phyloP scores from a whole-genome alignment of 2,113 vertebrate genomes.

The Phrynosoma platyrhinos region DNA sequence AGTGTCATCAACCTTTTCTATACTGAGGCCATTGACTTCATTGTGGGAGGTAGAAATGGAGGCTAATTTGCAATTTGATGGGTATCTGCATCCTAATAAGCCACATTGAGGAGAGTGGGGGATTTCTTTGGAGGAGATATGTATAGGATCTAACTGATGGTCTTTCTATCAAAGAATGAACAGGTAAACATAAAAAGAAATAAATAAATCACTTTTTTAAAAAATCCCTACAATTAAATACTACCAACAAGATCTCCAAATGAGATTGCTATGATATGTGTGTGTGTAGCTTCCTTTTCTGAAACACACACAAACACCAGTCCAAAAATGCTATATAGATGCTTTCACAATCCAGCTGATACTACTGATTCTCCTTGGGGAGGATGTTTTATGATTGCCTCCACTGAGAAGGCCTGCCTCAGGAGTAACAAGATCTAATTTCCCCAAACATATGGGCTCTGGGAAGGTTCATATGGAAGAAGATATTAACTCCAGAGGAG shows the following conservation, averaged over 20 bases:
- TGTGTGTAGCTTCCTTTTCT: not conserved
- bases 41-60: not conserved
- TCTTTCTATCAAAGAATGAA: not conserved
- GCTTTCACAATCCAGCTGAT: not conserved
- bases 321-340: not conserved
- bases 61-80: not conserved
- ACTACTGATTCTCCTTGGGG: not conserved
- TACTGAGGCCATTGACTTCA: not conserved
- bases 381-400: not conserved
- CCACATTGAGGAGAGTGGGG: no score
- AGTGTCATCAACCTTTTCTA: not conserved
- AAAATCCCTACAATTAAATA: not conserved
- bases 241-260: not conserved
- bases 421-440: not conserved
- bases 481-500: no score
- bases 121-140: no score
- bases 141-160: no score
- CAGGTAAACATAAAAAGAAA: not conserved
- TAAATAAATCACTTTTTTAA: no score
- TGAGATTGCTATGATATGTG: not conserved
- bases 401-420: not conserved
- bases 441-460: not conserved
- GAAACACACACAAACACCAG: not conserved
- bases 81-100: no score
- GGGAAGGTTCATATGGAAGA: no score